These are phyloP conservation scores for Harpalus rufipes DNA, from an alignment of 2,888 invertebrate species.

Conservation along the genomic window DNA sequence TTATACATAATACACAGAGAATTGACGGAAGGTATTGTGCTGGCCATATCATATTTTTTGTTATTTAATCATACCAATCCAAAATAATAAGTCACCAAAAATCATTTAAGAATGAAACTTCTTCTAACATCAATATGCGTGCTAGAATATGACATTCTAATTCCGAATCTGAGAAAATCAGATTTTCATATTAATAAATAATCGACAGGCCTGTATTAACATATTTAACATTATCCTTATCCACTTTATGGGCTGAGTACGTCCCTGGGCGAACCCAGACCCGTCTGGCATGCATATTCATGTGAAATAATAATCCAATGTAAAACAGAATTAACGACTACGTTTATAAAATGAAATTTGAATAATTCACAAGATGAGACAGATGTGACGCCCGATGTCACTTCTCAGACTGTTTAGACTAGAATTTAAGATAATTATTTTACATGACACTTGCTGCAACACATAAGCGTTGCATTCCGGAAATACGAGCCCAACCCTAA, in stretches of 20 bases:
- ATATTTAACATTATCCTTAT: neutral
- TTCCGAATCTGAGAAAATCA: too few relatives aligned
- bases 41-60: too few relatives aligned
- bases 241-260: neutral
- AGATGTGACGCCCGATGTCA: neutral
- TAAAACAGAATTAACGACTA: constrained; percentile 40
- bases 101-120: too few relatives aligned
- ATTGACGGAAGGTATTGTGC: too few relatives aligned
- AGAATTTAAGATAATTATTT: constrained; percentile 5
- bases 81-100: too few relatives aligned
- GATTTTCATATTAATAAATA: too few relatives aligned
- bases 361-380: constrained; percentile 42
- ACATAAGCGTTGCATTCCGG: neutral
- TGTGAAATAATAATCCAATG: constrained; percentile 43
- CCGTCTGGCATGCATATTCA: constrained; percentile 44
- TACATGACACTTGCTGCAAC: neutral
- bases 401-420: neutral
- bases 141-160: too few relatives aligned
- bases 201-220: too few relatives aligned
- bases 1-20: too few relatives aligned
- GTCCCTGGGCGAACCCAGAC: neutral
- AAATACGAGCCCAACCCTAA: neutral
- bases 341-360: constrained; percentile 53
- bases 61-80: too few relatives aligned
- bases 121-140: too few relatives aligned